phyloP scores from a whole-genome alignment of 2,888 invertebrate species.

The Eupithecia pulchellata region DNA sequence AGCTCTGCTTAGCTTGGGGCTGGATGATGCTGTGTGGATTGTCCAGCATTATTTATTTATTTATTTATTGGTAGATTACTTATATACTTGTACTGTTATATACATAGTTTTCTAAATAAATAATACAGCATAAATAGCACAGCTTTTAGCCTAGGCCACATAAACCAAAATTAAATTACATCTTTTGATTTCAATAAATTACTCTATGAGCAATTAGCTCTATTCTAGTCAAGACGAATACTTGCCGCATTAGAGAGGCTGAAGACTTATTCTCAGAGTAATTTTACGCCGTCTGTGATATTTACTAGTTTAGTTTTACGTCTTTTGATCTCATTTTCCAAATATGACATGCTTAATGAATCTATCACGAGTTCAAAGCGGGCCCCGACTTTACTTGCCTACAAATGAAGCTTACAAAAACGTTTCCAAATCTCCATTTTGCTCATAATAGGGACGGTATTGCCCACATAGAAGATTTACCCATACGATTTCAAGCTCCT shows the following conservation, averaged over 20 bases:
- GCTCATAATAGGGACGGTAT: not conserved
- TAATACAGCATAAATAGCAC: too few relatives aligned
- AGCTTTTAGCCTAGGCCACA: too few relatives aligned
- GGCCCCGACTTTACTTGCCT: not conserved
- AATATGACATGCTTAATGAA: not conserved
- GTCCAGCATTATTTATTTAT: too few relatives aligned
- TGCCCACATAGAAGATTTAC: not conserved
- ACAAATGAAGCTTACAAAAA: not conserved
- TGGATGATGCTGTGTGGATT: too few relatives aligned
- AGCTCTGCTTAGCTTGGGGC: too few relatives aligned
- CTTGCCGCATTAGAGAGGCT: not conserved
- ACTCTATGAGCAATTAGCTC: too few relatives aligned
- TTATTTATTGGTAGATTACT: too few relatives aligned
- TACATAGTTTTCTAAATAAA: too few relatives aligned
- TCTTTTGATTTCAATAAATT: not conserved
- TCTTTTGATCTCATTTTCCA: not conserved
- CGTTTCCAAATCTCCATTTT: not conserved
- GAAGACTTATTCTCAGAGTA: too few relatives aligned
- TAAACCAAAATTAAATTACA: not conserved
- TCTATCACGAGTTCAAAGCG: not conserved
- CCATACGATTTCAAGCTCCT: conserved; percentile 1
- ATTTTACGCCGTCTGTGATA: not conserved
- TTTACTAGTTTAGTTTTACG: not conserved
- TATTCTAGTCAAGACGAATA: too few relatives aligned
- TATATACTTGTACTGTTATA: too few relatives aligned